Evolutionary conservation across 2,888 invertebrate genomes (phyloP).

Genomic region (Graphium colonna): DNA sequence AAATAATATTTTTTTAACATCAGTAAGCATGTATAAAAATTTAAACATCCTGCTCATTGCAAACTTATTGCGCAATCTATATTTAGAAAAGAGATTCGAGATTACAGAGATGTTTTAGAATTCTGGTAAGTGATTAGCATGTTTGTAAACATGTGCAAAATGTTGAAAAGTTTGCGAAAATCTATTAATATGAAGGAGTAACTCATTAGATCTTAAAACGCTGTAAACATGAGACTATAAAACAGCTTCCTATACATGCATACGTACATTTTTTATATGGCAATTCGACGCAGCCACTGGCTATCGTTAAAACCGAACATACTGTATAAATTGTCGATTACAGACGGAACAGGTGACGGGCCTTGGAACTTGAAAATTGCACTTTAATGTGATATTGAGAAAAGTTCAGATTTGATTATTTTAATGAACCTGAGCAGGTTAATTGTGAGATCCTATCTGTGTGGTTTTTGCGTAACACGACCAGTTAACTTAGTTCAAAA

Average conservation of each 20-base stretch:
- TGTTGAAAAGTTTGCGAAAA: too few species aligned
- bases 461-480: constrained; percentile 6
- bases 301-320: constrained; percentile 9
- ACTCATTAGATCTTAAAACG: too few species aligned
- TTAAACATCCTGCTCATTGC: too few species aligned
- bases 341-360: constrained; percentile 13
- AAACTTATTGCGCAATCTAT: too few species aligned
- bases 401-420: constrained; percentile 25
- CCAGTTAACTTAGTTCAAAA: constrained; percentile 9
- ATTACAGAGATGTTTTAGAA: too few species aligned
- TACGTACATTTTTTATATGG: neutral
- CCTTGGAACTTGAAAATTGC: constrained; percentile 22
- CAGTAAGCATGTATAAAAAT: too few species aligned
- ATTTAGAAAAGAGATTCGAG: neutral
- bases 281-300: constrained; percentile 2
- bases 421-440: constrained; percentile 10
- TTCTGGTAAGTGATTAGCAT: too few species aligned
- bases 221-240: neutral
- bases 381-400: constrained; percentile 23
- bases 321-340: constrained; percentile 17
- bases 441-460: constrained; percentile 16
- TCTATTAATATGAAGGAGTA: too few species aligned
- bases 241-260: neutral
- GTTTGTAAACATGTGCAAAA: too few species aligned
- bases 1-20: too few species aligned